Conservation (phyloP, 2,888 invertebrate species). For the Drosophila phalerata region DNA sequence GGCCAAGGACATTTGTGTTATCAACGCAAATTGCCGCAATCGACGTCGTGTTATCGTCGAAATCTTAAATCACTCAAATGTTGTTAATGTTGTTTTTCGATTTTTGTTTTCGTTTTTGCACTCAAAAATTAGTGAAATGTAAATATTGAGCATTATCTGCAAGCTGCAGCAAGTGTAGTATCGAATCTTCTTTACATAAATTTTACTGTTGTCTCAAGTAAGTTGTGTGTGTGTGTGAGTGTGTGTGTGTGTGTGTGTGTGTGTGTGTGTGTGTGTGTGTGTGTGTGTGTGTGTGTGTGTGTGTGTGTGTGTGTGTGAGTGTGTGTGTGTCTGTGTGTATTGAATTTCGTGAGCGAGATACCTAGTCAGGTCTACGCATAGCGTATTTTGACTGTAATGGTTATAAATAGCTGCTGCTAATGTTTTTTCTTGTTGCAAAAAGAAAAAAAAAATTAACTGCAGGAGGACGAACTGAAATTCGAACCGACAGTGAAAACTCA, state of each 20-base stretch:
- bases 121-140: conserved; percentile 48
- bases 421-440: background rate
- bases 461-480: background rate
- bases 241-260: background rate
- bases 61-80: background rate
- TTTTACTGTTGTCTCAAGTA: conserved; percentile 3
- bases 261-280: background rate
- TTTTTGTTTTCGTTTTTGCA: conserved; percentile 17
- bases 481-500: background rate
- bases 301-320: background rate
- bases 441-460: background rate
- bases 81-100: conserved; percentile 6
- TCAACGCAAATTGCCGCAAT: conserved; percentile 24
- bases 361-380: background rate
- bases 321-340: background rate
- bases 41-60: conserved; percentile 2
- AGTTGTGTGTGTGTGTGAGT: background rate
- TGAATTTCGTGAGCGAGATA: background rate
- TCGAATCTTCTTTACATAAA: conserved; percentile 12
- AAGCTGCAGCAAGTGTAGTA: conserved; percentile 9
- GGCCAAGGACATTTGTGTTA: conserved; percentile 23
- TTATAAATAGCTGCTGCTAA: background rate
- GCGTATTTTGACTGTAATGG: background rate
- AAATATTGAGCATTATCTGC: conserved; percentile 46
- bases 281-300: background rate